Percentiles rank a stretch among this genome's conserved stretches.
Conservation (phyloP, 1,140 invertebrate species). For the Pseudoatta argentina region DNA sequence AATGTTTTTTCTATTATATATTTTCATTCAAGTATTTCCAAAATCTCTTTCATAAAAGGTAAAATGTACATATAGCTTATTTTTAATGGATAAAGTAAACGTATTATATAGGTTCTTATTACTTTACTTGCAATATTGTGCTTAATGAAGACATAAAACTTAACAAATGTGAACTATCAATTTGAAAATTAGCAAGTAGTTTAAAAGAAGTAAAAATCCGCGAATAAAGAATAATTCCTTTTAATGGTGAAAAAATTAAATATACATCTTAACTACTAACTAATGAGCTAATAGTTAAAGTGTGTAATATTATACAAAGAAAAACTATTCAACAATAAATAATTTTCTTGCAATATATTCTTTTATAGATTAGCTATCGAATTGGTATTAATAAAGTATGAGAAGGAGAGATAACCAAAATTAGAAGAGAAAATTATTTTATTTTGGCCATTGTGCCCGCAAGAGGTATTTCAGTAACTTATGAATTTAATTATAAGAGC, state of each 20-base stretch:
- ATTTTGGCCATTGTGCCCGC: slow-evolving; percentile 37
- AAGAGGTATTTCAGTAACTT: slow-evolving; percentile 26
- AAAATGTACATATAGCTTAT: slow-evolving; percentile 33
- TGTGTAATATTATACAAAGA: slow-evolving; percentile 23
- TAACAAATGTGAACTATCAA: slow-evolving; percentile 1
- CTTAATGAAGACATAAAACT: slow-evolving; percentile 47
- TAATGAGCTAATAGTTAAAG: neutral
- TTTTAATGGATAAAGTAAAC: slow-evolving; percentile 66
- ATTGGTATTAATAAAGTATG: slow-evolving; percentile 28
- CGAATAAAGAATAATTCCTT: slow-evolving; percentile 17
- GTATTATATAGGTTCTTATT: slow-evolving; percentile 27
- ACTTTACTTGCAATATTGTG: slow-evolving; percentile 55
- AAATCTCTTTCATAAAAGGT: slow-evolving; percentile 18
- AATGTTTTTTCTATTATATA: slow-evolving; percentile 4
- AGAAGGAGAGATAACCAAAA: neutral
- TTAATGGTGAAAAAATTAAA: slow-evolving; percentile 34
- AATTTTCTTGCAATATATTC: slow-evolving; percentile 21
- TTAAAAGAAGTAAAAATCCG: slow-evolving; percentile 21
- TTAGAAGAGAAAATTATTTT: slow-evolving; percentile 1
- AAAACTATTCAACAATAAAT: slow-evolving; percentile 36
- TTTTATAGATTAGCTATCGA: neutral
- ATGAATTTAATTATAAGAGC: slow-evolving; percentile 23
- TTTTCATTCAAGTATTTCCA: slow-evolving; percentile 21
- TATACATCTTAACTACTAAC: neutral
- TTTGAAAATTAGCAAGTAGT: neutral